Evolutionary conservation across 2,888 invertebrate species (phyloP), one percentile per base, ranked within the genome.

Genomic region (Nomada fabriciana): DNA sequence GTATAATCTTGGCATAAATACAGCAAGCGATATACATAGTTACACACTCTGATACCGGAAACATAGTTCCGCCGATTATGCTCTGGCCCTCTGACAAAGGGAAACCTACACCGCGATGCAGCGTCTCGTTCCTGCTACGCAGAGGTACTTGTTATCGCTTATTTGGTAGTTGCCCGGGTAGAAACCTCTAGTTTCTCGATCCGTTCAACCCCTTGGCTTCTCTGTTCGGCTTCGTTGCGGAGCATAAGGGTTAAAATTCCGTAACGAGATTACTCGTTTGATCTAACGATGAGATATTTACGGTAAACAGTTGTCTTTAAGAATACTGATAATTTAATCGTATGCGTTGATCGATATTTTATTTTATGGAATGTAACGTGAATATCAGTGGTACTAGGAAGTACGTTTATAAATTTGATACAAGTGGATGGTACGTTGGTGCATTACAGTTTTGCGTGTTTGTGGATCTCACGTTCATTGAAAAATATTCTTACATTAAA

Each of bases 71-170:
- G 13, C 43, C 78, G 69, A 79, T 78, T 78, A 79, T 55, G 52
- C 52, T 42, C 47, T 20, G 55, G 42, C 47, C 43, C 20, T 36
- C n/a, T 70, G 69, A 77, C 79, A 79, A 79, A 79, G 69, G 69
- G 63, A 69, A 67, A 36, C 47, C 47, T 50, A 20, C 57, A 47
- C 50, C 42, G n/a, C 67, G 67, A 52, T 52, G 50, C 20, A 9
- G 57, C 42, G 20, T 71, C 64, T 76, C 63, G 50, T 18, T 55
- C 20, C 43, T 43, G 50, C 13, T 55, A 64, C 47, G 42, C 25
- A 55, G 36, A 55, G 36, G n/a, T 65, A 69, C 79, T 64, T 78
- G 79, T 52, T 77, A 69, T 79, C 78, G 77, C 79, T 77, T 79
- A 78, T 77, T 79, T 79, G 68, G 77, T 77, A 77, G 68, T 63